phyloP scores from a whole-genome alignment of 2,797 vertebrate species.

The Lindbergichthys nudifrons region DNA sequence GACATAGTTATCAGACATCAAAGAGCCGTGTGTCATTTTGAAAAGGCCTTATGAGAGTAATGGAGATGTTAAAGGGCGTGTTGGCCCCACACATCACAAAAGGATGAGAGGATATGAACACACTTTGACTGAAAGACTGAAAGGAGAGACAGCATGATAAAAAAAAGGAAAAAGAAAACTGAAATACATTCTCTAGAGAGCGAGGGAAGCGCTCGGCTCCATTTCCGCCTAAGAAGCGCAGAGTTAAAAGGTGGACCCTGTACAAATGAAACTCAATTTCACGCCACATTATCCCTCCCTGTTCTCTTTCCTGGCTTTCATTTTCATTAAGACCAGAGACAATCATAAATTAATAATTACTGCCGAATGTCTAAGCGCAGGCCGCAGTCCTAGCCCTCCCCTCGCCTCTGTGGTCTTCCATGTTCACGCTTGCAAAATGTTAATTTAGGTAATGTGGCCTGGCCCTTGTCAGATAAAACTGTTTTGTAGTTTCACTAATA shows the following conservation, averaged over 20 bases:
- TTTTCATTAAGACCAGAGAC: slow-evolving; percentile 99
- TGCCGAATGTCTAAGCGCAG: slow-evolving; percentile 99
- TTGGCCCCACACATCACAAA: slow-evolving; percentile 78
- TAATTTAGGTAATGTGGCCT: slow-evolving; percentile 99
- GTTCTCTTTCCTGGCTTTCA: slow-evolving; percentile 99
- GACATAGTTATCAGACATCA: slow-evolving; percentile 78
- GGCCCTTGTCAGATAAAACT: slow-evolving; percentile 96
- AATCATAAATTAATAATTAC: slow-evolving; percentile 99
- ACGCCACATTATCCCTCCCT: slow-evolving; percentile 99
- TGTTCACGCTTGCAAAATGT: slow-evolving; percentile 98
- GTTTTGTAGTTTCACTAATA: slow-evolving; percentile 96
- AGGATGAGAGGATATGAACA: slow-evolving; percentile 74
- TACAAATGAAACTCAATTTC: slow-evolving; percentile 99
- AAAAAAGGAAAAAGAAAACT: slow-evolving; percentile 5
- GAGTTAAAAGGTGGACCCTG: slow-evolving; percentile 94
- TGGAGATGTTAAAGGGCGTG: slow-evolving; percentile 74
- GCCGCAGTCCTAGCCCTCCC: slow-evolving; percentile 89
- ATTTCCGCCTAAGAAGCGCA: slow-evolving; percentile 90
- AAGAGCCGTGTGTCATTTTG: slow-evolving; percentile 69
- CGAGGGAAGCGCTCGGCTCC: slow-evolving; percentile 78
- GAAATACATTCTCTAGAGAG: slow-evolving; percentile 67
- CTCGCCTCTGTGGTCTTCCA: slow-evolving; percentile 92
- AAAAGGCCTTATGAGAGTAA: slow-evolving; percentile 75
- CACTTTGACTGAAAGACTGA: slow-evolving; percentile 63
- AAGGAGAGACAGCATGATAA: slow-evolving; percentile 45